These are phyloP conservation scores for Tryphoninae sp. DNA, from an alignment of 2,888 invertebrate species.

Conservation along the genomic window DNA sequence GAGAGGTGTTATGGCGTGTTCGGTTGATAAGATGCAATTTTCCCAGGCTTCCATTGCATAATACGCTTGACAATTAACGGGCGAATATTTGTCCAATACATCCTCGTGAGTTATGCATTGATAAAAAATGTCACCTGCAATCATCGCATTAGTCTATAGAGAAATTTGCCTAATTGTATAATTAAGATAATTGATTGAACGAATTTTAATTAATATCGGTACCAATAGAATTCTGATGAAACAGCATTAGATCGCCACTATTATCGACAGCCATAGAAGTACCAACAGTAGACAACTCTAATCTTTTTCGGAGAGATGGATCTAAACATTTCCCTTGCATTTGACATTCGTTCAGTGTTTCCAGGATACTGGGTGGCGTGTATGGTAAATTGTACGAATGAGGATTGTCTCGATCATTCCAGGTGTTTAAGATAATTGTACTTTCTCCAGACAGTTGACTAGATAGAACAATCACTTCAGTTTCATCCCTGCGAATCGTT, in stretches of 20 bases:
- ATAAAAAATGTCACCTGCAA: slow-evolving; percentile 78
- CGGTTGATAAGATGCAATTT: slow-evolving; percentile 65
- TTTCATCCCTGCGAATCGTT: slow-evolving; percentile 66
- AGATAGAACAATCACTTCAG: slow-evolving; percentile 74
- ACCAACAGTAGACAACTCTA: slow-evolving; percentile 74
- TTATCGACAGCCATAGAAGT: slow-evolving; percentile 67
- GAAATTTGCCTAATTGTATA: no score
- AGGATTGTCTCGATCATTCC: slow-evolving; percentile 71
- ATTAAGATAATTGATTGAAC: not conserved
- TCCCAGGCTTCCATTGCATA: slow-evolving; percentile 76
- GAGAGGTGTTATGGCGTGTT: slow-evolving; percentile 69
- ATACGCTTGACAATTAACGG: slow-evolving; percentile 71
- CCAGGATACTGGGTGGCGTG: slow-evolving; percentile 72
- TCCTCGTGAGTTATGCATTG: slow-evolving; percentile 75
- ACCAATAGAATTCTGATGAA: slow-evolving; percentile 78
- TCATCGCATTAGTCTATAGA: slow-evolving; percentile 17
- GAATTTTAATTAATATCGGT: slow-evolving; percentile 31
- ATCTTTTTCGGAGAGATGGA: slow-evolving; percentile 73
- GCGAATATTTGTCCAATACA: slow-evolving; percentile 68
- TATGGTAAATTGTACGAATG: slow-evolving; percentile 74
- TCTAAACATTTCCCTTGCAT: slow-evolving; percentile 75
- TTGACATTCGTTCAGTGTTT: slow-evolving; percentile 73
- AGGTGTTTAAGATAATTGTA: slow-evolving; percentile 75
- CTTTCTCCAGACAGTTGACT: slow-evolving; percentile 75
- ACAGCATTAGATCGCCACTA: slow-evolving; percentile 68